phyloP scores from a whole-genome alignment of 2,797 vertebrate species.

The Coregonus ussuriensis region DNA sequence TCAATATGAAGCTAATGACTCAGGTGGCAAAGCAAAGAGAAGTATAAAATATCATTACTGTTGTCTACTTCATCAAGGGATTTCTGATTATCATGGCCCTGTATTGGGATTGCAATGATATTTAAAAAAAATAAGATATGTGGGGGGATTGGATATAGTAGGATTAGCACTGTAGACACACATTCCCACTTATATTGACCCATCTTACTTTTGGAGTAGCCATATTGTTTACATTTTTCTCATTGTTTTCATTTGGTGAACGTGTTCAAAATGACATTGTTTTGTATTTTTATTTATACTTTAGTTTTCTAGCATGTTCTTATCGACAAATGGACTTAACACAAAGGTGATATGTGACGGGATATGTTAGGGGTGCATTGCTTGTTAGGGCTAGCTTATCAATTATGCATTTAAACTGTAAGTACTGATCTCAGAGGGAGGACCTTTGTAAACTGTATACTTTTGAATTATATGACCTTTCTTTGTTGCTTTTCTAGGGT shows the following conservation, averaged over 20 bases:
- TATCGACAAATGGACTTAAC: too few species aligned
- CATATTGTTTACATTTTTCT: not conserved
- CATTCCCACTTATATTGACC: slow-evolving; percentile 20
- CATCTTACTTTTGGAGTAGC: slow-evolving; percentile 9
- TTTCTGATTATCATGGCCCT: slow-evolving; percentile 86
- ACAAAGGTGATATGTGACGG: not conserved
- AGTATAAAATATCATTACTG: slow-evolving; percentile 88
- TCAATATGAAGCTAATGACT: slow-evolving; percentile 90
- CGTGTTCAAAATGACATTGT: not conserved
- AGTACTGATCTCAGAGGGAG: slow-evolving; percentile 35
- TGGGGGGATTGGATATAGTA: not conserved
- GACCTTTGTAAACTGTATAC: slow-evolving; percentile 35
- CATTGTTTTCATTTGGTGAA: not conserved
- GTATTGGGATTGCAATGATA: slow-evolving; percentile 80
- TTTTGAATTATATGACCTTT: slow-evolving; percentile 53
- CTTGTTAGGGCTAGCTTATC: not conserved
- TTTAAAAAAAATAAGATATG: slow-evolving; percentile 26
- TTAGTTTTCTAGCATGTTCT: too few species aligned
- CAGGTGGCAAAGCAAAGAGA: slow-evolving; percentile 83
- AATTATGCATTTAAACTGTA: slow-evolving; percentile 16
- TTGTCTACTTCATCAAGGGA: slow-evolving; percentile 79
- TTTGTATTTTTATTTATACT: too few species aligned
- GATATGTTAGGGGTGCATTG: not conserved
- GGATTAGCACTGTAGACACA: slow-evolving; percentile 10
- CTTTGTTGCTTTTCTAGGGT: slow-evolving; percentile 47